Conservation (phyloP, 2,113 vertebrate species). For the Protobothrops mucrosquamatus region DNA sequence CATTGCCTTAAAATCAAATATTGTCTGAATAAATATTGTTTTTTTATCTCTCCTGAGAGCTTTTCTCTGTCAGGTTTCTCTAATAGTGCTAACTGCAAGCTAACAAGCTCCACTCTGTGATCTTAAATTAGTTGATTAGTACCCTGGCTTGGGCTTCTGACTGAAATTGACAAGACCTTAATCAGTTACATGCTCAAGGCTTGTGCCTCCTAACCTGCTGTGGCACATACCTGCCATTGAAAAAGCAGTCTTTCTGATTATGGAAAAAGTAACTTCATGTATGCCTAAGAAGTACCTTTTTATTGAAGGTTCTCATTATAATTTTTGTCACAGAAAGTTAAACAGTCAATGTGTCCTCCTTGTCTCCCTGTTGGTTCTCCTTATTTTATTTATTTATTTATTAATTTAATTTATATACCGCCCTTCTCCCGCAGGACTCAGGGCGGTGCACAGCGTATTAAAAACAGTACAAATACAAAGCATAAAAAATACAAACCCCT, state of each 20-base stretch:
- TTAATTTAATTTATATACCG: too few species aligned
- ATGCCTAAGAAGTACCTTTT: not conserved
- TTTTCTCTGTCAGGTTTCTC: not conserved
- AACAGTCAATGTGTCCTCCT: not conserved
- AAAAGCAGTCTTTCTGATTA: not conserved
- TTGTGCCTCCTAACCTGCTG: not conserved
- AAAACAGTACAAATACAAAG: too few species aligned
- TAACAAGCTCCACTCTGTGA: not conserved
- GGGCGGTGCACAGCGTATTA: too few species aligned
- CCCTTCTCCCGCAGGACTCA: too few species aligned
- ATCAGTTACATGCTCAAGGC: not conserved
- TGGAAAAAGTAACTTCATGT: not conserved
- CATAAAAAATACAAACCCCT: too few species aligned
- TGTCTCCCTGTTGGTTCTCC: not conserved
- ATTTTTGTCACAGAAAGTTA: not conserved
- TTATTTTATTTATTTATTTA: too few species aligned
- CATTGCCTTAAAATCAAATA: not conserved
- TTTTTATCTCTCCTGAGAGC: not conserved
- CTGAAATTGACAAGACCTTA: not conserved
- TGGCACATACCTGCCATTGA: not conserved
- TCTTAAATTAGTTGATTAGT: not conserved
- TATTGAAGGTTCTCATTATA: not conserved
- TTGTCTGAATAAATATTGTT: not conserved
- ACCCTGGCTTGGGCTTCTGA: not conserved
- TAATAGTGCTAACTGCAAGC: not conserved